Base-by-base conservation (phyloP, 2,888 invertebrate genomes). In the Callinectes sapidus region DNA sequence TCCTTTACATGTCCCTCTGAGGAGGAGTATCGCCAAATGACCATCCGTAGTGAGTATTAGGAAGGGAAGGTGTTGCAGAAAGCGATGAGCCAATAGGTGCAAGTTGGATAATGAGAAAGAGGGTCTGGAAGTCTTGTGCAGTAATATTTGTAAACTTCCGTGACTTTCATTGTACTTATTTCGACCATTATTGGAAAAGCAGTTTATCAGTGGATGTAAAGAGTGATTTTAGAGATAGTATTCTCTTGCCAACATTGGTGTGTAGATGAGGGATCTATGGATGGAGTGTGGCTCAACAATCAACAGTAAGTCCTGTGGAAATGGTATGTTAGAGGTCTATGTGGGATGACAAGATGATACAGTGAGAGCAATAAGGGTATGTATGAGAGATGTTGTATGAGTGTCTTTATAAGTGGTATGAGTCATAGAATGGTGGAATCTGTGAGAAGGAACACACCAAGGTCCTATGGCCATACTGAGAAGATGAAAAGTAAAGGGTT, bases 21-120 rank as follows among this genome's bases (percentile, higher is more conserved):
- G 96, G 97, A 97, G n/a, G 98, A 99, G 95, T 99, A 99, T 96
- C 97, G 97, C 95, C 96, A 97, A 95, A 99, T 99, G 98, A 99
- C 98, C 35, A 97, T 98, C 94, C 97, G 98, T 96, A 96, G 94
- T 94, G 61, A 98, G 98, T 97, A 23, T 16, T 28, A 71, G 14
- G 3, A 13, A 48, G 87, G 39, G n/a, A 66, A 13, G 54, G 54
- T n/a, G 2, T 14, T 89, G 55, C 2, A 48, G 5, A 39, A 39
- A 42, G 39, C 6, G 18, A 18, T 61, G 61, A 23, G 23, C 10
- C 8, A 61, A 61, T 61, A 23, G 61, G 23, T 61, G 61, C 14
- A 0, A 8, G 61, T 61, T 61, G 61, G 16, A 1, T 61, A 23
- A 61, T 0, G 61, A 61, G 61, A n/a, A n/a, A n/a, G n/a, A 3